Percentiles rank a stretch among this genome's conserved stretches.
Conservation (phyloP, 2,888 invertebrate genomes). For the Aquatica leii region DNA sequence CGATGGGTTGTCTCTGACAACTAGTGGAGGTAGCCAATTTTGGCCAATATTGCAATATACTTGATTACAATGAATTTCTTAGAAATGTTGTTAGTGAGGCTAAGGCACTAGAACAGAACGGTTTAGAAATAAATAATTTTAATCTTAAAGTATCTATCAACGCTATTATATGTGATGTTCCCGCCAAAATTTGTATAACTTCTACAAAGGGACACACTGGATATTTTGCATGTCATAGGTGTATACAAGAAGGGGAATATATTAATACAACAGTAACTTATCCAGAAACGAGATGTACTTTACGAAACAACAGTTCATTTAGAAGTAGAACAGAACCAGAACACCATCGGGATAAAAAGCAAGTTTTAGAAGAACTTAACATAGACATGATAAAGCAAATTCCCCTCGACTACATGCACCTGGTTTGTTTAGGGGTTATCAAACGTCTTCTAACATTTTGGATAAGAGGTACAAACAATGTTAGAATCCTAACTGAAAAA, state of each 20-base stretch:
- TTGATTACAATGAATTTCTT: slow-evolving; percentile 2
- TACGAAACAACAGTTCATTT: neutral
- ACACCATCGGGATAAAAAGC: too few species aligned
- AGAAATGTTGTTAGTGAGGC: neutral
- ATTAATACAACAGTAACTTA: slow-evolving; percentile 3
- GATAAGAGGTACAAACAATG: neutral
- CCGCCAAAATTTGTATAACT: neutral
- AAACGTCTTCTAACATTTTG: neutral
- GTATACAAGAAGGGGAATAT: too few species aligned
- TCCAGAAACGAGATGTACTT: slow-evolving; percentile 1
- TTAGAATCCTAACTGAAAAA: neutral
- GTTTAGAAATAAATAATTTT: slow-evolving; percentile 1
- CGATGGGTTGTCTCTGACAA: slow-evolving; percentile 1
- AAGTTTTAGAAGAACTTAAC: too few species aligned
- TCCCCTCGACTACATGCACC: neutral
- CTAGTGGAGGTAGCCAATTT: slow-evolving; percentile 5
- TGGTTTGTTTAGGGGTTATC: neutral
- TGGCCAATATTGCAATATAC: neutral
- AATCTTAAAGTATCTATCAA: neutral
- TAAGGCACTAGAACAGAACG: neutral
- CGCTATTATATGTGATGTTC: too few species aligned
- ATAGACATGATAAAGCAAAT: neutral
- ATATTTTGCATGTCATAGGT: slow-evolving; percentile 5
- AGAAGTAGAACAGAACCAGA: neutral
- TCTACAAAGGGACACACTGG: slow-evolving; percentile 1